Evolutionary conservation across 2,113 vertebrate genomes (phyloP).

Genomic region (Cottus gobio): DNA sequence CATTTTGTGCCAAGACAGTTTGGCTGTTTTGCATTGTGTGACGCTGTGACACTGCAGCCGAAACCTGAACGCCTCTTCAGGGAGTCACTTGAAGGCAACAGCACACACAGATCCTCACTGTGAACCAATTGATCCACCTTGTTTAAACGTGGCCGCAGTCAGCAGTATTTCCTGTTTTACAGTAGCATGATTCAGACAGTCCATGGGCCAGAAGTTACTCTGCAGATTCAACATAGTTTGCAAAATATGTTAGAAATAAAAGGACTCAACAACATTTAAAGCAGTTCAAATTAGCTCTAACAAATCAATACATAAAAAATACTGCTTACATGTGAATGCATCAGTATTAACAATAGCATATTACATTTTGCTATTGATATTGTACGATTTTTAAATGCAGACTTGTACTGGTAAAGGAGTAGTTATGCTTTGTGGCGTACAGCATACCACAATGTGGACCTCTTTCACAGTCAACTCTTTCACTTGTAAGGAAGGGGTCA

Average conservation of each 20-base stretch:
- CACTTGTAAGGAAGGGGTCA: neutral
- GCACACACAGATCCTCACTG: neutral
- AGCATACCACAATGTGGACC: neutral
- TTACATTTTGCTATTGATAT: neutral
- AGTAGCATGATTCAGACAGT: neutral
- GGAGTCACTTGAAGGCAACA: neutral
- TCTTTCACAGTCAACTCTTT: neutral
- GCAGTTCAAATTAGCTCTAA: neutral
- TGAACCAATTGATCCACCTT: neutral
- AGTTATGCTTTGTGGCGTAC: neutral
- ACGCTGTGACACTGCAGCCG: neutral
- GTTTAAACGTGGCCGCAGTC: neutral
- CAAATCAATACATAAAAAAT: neutral
- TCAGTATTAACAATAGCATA: neutral
- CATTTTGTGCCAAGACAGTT: constrained; percentile 4
- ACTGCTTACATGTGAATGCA: neutral
- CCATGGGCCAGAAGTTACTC: neutral
- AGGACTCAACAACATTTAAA: neutral
- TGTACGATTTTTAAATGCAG: neutral
- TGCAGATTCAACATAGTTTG: neutral
- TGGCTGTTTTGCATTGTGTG: neutral
- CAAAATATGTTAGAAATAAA: neutral
- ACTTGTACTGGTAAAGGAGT: neutral
- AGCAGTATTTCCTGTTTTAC: neutral
- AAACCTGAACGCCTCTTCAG: neutral